Evolutionary conservation across 2,113 vertebrate species (phyloP), one percentile per base, ranked within the genome.

Genomic region (Chrysochloris asiatica): DNA sequence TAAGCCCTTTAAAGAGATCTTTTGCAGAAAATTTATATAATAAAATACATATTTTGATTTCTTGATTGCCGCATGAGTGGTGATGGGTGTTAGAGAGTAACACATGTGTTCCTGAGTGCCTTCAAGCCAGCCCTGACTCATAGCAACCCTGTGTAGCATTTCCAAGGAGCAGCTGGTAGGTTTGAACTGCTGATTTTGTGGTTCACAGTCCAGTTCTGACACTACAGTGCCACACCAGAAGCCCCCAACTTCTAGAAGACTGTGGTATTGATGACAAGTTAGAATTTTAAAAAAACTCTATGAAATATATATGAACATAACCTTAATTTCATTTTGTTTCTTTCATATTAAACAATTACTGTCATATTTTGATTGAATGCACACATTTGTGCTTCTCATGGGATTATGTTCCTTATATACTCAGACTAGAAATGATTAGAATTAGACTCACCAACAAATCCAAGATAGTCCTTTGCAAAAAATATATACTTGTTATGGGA

Each of bases 271-370:
- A 67, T 30, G 50, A 78, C 36, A 81, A 88, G 82, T 92, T 4
- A 10, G 77, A 75, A 88, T 33, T 13, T n/a, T 56, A 59, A 48
- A 92, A 45, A 71, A 19, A 76, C 82, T 93, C 52, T 52, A 26
- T 41, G n/a, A 50, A 43, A 33, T 50, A 1, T 4, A 0, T 50
- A n/a, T 80, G 59, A 88, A 65, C 8, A 47, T 38, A 69, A 41
- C 2, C 75, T 54, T 83, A 50, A 77, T 72, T 91, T 90, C 11
- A 87, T 50, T 89, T 76, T 86, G 91, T 61, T 83, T 85, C 17
- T 22, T 89, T 52, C 61, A 41, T 43, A 89, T 76, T 91, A 48
- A 87, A 83, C 14, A 80, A 67, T 28, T 81, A 48, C 41, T 67
- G 33, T 7, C 45, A 16, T 50, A 19, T 47, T 82, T 93, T 93